These are phyloP conservation scores for Aphelinus certus DNA, from an alignment of 1,140 invertebrate species.

Conservation along the genomic window DNA sequence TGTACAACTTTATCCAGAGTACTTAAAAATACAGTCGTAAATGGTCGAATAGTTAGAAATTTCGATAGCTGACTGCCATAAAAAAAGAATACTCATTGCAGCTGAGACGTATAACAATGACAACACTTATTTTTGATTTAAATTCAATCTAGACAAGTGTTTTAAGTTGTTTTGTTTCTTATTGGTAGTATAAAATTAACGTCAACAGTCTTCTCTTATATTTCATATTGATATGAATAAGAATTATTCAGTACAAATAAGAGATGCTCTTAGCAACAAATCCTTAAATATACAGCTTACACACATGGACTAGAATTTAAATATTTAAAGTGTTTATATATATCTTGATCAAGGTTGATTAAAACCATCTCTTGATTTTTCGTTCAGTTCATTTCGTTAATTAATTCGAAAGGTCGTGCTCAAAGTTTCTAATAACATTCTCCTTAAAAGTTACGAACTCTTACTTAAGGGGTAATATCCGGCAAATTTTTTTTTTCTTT, in stretches of 20 bases:
- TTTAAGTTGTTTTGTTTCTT: not conserved
- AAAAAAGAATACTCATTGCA: constrained; percentile 5
- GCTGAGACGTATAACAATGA: constrained; percentile 17
- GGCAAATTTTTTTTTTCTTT: too few relatives aligned
- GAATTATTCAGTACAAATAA: not conserved
- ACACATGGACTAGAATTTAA: constrained; percentile 27
- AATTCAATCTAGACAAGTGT: constrained; percentile 11
- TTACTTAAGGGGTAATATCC: too few relatives aligned
- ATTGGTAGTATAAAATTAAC: constrained; percentile 31
- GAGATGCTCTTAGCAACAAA: constrained; percentile 20
- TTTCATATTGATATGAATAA: constrained; percentile 19
- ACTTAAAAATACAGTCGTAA: constrained; percentile 16
- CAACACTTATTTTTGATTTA: not conserved
- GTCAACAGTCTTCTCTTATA: constrained; percentile 31
- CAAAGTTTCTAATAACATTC: too few relatives aligned
- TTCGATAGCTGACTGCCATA: not conserved
- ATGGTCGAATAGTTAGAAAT: constrained; percentile 1
- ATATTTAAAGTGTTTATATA: constrained; percentile 9
- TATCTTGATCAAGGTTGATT: too few relatives aligned
- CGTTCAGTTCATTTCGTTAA: too few relatives aligned
- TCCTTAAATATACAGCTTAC: constrained; percentile 13
- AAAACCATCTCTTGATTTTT: too few relatives aligned
- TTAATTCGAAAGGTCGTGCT: too few relatives aligned
- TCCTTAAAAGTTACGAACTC: too few relatives aligned
- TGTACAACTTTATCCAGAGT: constrained; percentile 19